These are phyloP conservation scores for Trachymyrmex septentrionalis DNA, from an alignment of 1,140 invertebrate species.

Conservation along the genomic window DNA sequence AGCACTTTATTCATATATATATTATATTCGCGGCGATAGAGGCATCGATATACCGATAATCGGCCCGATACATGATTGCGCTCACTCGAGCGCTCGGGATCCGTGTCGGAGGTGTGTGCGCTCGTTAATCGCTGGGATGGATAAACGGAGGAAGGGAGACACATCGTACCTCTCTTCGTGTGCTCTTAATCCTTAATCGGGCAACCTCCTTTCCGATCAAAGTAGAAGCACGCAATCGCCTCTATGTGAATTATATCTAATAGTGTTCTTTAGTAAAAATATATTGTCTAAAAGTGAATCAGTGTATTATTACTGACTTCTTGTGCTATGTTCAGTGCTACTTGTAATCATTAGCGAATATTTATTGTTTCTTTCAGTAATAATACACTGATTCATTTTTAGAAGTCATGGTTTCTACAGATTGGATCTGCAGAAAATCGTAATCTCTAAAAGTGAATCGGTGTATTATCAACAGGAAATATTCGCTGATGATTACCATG, in stretches of 20 bases:
- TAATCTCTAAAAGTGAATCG: too few species aligned
- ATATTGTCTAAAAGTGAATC: too few species aligned
- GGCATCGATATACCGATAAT: slow-evolving; percentile 48
- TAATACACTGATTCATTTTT: too few species aligned
- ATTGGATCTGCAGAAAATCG: too few species aligned
- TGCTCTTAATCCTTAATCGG: slow-evolving; percentile 38
- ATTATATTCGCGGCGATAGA: slow-evolving; percentile 39
- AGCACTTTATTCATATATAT: slow-evolving; percentile 39
- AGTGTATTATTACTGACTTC: too few species aligned
- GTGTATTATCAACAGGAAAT: too few species aligned
- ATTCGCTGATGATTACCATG: too few species aligned
- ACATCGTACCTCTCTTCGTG: not conserved
- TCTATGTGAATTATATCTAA: not conserved
- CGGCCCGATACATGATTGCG: slow-evolving; percentile 24
- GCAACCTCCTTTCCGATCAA: slow-evolving; percentile 7
- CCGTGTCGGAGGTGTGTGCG: slow-evolving; percentile 8
- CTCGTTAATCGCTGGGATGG: slow-evolving; percentile 39
- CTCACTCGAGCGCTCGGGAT: slow-evolving; percentile 42
- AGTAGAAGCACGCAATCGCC: not conserved
- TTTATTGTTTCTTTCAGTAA: too few species aligned
- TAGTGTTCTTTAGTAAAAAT: not conserved
- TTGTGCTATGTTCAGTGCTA: too few species aligned
- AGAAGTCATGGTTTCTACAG: too few species aligned
- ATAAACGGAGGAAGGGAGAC: slow-evolving; percentile 25
- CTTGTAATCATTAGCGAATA: too few species aligned